Evolutionary conservation across 2,113 vertebrate species (phyloP), one percentile per base, ranked within the genome.

Genomic region (Neotoma lepida): DNA sequence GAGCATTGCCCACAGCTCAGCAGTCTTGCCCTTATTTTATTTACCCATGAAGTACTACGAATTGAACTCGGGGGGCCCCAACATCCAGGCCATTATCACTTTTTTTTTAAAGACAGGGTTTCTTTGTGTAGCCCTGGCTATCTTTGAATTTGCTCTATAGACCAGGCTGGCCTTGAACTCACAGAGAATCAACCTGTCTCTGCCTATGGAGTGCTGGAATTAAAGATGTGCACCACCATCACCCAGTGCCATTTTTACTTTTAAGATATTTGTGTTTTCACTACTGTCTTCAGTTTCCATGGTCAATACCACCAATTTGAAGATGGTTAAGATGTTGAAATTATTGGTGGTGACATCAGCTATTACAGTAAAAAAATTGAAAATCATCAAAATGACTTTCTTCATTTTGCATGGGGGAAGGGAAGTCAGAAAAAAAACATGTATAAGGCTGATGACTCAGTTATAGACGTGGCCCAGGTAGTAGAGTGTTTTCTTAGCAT

Each of bases 181-280:
- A 17, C 33, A 39, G 35, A 70, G 68, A 70, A 70, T 39, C 17
- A 17, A 9, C 68, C 68, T 39, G 68, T 20, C 68, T 70, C 35
- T 70, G 17, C 68, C 35, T 70, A 17, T 35, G 7, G 8, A 70
- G 68, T 70, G 35, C 68, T 70, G 68, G 68, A 9, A n/a, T 70
- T 70, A 39, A 70, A 70, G 35, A 35, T 20, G 6, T 39, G 17
- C 9, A 6, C 17, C 68, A n/a, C 35, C 6, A 9, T 35, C 18
- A 18, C 68, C 68, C 3, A 17, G 68, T 70, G 46, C 49, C 22
- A 71, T 70, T 87, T 87, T 70, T 90, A 63, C 86, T 54, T 96
- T 96, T 46, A 63, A 51, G 88, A 90, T 44, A 66, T 94, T 86
- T 81, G 66, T 84, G 64, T 76, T 95, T 86, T 91, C 70, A 71